Evolutionary conservation across 2,113 vertebrate species (phyloP), one percentile per base, ranked within the genome.

Genomic region (Plectropomus leopardus): DNA sequence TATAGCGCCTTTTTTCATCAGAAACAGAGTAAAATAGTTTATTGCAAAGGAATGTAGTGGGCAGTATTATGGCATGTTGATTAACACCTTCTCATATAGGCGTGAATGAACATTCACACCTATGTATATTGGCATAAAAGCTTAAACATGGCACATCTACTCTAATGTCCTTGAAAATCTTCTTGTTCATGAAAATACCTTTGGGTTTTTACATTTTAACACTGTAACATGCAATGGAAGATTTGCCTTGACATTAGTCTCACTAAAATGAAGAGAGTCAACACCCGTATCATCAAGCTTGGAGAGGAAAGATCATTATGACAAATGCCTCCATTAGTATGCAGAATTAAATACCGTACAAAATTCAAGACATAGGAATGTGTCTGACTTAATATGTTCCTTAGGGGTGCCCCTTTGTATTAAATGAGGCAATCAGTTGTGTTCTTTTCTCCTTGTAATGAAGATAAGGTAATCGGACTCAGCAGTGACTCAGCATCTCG

Each of bases 301-400:
- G 17, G 21, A 40, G 24, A 19, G 1, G 21, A 69, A 32, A 58
- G 14, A 64, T 76, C 36, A 64, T 54, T 60, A 60, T 78, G 87
- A 87, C 66, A 85, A 86, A 86, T 77, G 55, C 47, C 74, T 6
- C 51, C 23, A 81, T 86, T 80, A 77, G 72, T 69, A 71, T 82
- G 57, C 69, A 63, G 24, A 71, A 63, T 83, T 81, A 83, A 70
- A 81, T 67, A 89, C 73, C 61, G 40, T 11, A 36, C 67, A 61
- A 70, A 81, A 76, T 69, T 72, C 54, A 78, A 68, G 60, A 72
- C 36, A 60, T 44, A 47, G 57, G 24, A 47, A 67, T 61, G 65
- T 60, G 58, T 75, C 59, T 77, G n/a, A 70, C 36, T 83, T 78
- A 74, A 89, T 80, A 55, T 53, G 57, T 55, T 81, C 80, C 68